phyloP scores from a whole-genome alignment of 1,140 invertebrate genomes.

The Meloidogyne chitwoodi region DNA sequence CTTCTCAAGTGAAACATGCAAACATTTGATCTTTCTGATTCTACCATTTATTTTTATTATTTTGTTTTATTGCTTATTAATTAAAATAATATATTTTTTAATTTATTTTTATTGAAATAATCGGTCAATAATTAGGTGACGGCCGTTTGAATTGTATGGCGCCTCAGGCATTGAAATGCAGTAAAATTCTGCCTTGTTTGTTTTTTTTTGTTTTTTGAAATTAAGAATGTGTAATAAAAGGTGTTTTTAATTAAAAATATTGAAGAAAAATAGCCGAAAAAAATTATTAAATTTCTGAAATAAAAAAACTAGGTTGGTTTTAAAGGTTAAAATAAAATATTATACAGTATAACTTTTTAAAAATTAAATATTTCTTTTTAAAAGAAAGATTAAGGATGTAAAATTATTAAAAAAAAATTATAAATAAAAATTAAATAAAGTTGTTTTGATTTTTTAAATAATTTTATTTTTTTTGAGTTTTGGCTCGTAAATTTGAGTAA shows the following conservation, averaged over 20 bases:
- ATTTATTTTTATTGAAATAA: neutral
- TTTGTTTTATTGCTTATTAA: neutral
- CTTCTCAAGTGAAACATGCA: conserved; percentile 28
- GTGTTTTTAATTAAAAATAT: neutral
- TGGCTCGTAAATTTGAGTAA: too few species aligned
- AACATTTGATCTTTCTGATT: neutral
- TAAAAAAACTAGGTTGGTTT: neutral
- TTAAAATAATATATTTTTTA: neutral
- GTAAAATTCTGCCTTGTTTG: neutral
- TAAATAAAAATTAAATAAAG: too few species aligned
- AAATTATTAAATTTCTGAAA: neutral
- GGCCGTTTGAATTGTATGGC: neutral
- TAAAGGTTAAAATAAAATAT: too few species aligned
- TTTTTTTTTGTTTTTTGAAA: neutral
- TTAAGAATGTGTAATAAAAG: neutral
- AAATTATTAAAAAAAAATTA: too few species aligned
- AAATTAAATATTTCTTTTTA: too few species aligned
- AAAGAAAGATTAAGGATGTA: too few species aligned
- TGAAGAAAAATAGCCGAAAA: neutral
- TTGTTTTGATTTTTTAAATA: too few species aligned
- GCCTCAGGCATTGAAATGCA: neutral
- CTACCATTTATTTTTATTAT: conserved; percentile 16
- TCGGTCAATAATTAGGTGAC: neutral
- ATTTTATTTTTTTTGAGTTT: too few species aligned
- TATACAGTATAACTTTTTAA: too few species aligned